Percentiles rank a stretch among this genome's conserved stretches.
Conservation (phyloP, 1,140 invertebrate genomes). For the Hormaphis cornu region DNA sequence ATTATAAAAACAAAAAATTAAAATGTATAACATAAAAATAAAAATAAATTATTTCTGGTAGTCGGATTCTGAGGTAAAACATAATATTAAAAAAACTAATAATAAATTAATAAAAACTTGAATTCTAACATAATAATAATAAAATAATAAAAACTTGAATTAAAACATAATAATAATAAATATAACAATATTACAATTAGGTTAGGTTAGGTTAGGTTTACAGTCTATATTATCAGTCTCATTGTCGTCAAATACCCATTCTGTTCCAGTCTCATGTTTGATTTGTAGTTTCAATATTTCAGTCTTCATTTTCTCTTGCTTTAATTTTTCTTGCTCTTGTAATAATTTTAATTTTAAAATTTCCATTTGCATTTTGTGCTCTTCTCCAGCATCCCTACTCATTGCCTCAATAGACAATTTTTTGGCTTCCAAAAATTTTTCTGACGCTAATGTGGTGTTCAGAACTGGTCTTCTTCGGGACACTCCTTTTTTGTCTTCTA, state of each 20-base stretch:
- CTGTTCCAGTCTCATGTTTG: not conserved
- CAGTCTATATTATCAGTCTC: not conserved
- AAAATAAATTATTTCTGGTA: too few species aligned
- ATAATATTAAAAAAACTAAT: too few species aligned
- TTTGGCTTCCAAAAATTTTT: not conserved
- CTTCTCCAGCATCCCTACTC: not conserved
- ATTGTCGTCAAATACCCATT: not conserved
- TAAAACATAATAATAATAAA: not conserved
- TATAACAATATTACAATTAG: not conserved
- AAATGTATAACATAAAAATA: too few species aligned
- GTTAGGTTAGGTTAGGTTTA: not conserved
- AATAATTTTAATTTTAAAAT: not conserved
- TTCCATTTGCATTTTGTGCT: slow-evolving; percentile 4
- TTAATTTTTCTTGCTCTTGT: slow-evolving; percentile 1
- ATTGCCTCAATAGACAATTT: not conserved
- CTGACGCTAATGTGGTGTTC: not conserved
- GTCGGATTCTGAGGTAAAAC: too few species aligned
- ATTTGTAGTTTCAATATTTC: slow-evolving; percentile 1
- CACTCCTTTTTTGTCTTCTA: not conserved
- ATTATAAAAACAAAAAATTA: too few species aligned
- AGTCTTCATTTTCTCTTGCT: slow-evolving; percentile 3
- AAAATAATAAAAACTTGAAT: not conserved
- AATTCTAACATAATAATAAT: too few species aligned
- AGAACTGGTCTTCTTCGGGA: not conserved
- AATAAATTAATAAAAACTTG: too few species aligned